These are phyloP conservation scores for Tinea semifulvella DNA, from an alignment of 2,888 invertebrate genomes.

Conservation along the genomic window DNA sequence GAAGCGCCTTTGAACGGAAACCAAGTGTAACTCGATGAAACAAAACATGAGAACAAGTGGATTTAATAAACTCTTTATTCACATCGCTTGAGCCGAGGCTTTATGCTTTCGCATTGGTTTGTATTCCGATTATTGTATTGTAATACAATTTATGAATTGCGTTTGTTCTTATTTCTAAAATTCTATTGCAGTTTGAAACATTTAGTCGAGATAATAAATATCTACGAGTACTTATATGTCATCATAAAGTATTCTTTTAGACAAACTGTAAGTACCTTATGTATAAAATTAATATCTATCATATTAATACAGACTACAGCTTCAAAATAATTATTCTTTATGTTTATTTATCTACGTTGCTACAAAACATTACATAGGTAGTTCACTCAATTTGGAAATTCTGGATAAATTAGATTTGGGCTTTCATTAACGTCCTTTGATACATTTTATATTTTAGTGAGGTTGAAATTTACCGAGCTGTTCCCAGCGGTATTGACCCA, in stretches of 20 bases:
- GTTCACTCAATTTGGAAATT: too few species aligned
- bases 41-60: slow-evolving; percentile 16
- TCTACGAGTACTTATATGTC: too few species aligned
- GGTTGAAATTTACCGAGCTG: neutral
- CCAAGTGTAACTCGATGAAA: slow-evolving; percentile 20
- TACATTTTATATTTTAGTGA: slow-evolving; percentile 4
- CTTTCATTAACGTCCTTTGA: slow-evolving; percentile 7
- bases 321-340: too few species aligned
- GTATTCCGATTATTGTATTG: slow-evolving; percentile 1
- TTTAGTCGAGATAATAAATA: too few species aligned
- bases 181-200: too few species aligned
- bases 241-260: too few species aligned
- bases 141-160: slow-evolving; percentile 4
- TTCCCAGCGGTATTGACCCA: slow-evolving; percentile 9
- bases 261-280: too few species aligned
- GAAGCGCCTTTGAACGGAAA: slow-evolving; percentile 19
- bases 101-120: neutral
- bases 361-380: too few species aligned
- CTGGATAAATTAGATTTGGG: neutral
- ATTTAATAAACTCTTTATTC: slow-evolving; percentile 13
- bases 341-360: too few species aligned
- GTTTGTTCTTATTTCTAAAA: too few species aligned
- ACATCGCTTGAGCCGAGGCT: neutral
- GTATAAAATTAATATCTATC: too few species aligned
- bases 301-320: too few species aligned